Conservation (phyloP, 2,797 vertebrate species). For the Atherinosoma microstoma region DNA sequence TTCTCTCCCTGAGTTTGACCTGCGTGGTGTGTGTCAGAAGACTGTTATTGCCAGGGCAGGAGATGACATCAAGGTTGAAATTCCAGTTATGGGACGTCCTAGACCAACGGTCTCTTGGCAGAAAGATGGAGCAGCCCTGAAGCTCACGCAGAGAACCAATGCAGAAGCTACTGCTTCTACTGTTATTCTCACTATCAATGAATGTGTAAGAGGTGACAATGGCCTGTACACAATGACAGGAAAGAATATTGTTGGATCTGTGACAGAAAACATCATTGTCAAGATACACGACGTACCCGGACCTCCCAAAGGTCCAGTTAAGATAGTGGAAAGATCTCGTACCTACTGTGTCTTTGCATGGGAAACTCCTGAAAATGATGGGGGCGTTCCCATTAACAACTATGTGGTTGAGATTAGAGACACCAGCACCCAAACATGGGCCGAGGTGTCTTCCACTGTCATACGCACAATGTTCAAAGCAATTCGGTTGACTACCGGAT, state of each 20-base stretch:
- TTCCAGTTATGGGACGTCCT: constrained; percentile 95
- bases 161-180: constrained; percentile 91
- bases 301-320: constrained; percentile 94
- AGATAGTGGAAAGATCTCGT: constrained; percentile 93
- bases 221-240: constrained; percentile 91
- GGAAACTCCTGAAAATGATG: constrained; percentile 95
- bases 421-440: constrained; percentile 93
- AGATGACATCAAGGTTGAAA: constrained; percentile 97
- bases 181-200: constrained; percentile 90
- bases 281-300: constrained; percentile 97
- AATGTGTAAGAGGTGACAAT: constrained; percentile 91
- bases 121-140: constrained; percentile 90
- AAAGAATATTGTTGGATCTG: constrained; percentile 94
- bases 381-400: constrained; percentile 96
- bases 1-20: constrained; percentile 93
- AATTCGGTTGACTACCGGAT: constrained; percentile 89
- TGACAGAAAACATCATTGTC: constrained; percentile 90
- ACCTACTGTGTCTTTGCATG: constrained; percentile 93
- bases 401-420: constrained; percentile 95
- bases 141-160: constrained; percentile 92
- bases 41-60: constrained; percentile 93
- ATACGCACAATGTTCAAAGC: constrained; percentile 98
- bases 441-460: constrained; percentile 89
- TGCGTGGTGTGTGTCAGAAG: constrained; percentile 93
- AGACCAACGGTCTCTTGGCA: constrained; percentile 95